phyloP scores from a whole-genome alignment of 2,113 vertebrate genomes.

The Caranx ignobilis region DNA sequence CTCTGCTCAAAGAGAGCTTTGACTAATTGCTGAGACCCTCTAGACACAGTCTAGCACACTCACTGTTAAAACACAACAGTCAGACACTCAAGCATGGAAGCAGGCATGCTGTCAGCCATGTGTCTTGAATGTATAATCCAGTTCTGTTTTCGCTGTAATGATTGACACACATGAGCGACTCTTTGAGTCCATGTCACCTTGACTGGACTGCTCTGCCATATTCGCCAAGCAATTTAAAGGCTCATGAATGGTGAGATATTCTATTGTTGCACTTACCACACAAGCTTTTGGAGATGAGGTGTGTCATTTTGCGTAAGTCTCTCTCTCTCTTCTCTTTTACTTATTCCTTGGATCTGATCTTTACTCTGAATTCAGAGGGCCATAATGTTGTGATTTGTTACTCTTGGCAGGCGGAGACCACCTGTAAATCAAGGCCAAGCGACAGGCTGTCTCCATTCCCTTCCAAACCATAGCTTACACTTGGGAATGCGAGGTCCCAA shows the following conservation, averaged over 20 bases:
- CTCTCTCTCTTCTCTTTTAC: slow-evolving; percentile 13
- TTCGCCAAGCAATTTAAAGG: slow-evolving; percentile 40
- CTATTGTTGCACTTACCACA: slow-evolving; percentile 35
- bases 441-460: slow-evolving; percentile 69
- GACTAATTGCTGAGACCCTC: slow-evolving; percentile 63
- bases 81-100: slow-evolving; percentile 28
- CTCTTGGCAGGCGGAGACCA: slow-evolving; percentile 67
- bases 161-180: slow-evolving; percentile 31
- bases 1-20: slow-evolving; percentile 58
- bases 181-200: neutral
- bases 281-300: slow-evolving; percentile 46
- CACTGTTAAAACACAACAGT: slow-evolving; percentile 25
- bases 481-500: slow-evolving; percentile 54
- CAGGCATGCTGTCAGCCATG: slow-evolving; percentile 27
- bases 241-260: slow-evolving; percentile 39
- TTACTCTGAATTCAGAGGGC: slow-evolving; percentile 60
- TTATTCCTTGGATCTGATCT: slow-evolving; percentile 45
- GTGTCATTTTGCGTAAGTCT: slow-evolving; percentile 44
- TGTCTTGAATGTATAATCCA: slow-evolving; percentile 34
- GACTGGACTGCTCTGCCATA: slow-evolving; percentile 6
- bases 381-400: slow-evolving; percentile 75
- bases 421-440: slow-evolving; percentile 75
- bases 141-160: slow-evolving; percentile 31
- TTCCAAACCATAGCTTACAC: slow-evolving; percentile 56
- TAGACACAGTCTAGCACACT: slow-evolving; percentile 44